phyloP scores from a whole-genome alignment of 2,113 vertebrate species.

The Ceuthmochares aereus region DNA sequence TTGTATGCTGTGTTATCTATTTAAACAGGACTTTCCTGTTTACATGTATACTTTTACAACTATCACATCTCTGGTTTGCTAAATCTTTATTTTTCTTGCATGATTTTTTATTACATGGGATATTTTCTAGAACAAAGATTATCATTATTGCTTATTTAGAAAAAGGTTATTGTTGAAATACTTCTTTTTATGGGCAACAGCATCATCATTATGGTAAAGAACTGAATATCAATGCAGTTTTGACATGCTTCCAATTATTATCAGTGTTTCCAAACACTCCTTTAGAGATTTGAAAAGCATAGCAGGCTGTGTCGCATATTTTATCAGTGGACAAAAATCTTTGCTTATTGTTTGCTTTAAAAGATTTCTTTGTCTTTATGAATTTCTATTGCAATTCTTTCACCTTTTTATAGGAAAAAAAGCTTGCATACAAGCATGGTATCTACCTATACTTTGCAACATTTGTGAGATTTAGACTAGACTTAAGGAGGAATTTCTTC shows the following conservation, averaged over 20 bases:
- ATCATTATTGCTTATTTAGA: not conserved
- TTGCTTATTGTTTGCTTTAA: not conserved
- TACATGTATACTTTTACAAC: not conserved
- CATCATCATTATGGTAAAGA: not conserved
- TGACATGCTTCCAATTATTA: not conserved
- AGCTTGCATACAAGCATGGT: not conserved
- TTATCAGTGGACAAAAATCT: not conserved
- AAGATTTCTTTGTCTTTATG: not conserved
- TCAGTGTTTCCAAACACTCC: not conserved
- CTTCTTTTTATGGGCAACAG: not conserved
- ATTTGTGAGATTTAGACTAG: not conserved
- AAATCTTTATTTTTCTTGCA: not conserved
- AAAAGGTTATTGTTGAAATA: not conserved
- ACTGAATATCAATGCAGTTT: not conserved
- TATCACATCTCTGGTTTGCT: not conserved
- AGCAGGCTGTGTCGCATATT: not conserved
- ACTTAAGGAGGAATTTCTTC: no score
- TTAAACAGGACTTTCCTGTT: not conserved
- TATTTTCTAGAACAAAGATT: not conserved
- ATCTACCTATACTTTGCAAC: not conserved
- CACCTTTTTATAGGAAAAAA: not conserved
- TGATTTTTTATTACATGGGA: not conserved
- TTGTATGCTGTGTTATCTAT: not conserved
- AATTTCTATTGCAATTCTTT: not conserved
- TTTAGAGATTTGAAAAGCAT: not conserved